These are phyloP conservation scores for Panagrolaimus sp. DNA, from an alignment of 1,140 invertebrate species.

Conservation along the genomic window DNA sequence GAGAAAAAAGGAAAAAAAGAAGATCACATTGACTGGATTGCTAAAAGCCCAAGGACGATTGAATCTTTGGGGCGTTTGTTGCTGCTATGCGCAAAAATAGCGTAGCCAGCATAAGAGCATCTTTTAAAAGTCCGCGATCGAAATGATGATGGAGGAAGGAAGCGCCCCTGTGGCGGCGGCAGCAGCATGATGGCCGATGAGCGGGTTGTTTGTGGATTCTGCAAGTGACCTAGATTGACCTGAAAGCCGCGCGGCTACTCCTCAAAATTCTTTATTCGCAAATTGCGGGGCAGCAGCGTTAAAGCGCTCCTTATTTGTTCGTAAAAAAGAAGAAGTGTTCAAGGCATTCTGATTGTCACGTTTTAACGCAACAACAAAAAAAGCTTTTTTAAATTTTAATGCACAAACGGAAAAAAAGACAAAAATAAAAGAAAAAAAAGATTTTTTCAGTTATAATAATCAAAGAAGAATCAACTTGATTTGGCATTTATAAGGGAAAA, in stretches of 20 bases:
- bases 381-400: too few species aligned
- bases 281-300: slow-evolving; percentile 5
- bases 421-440: too few species aligned
- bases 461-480: not conserved
- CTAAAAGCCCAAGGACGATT: slow-evolving; percentile 15
- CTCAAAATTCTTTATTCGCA: slow-evolving; percentile 13
- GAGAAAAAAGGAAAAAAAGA: not conserved
- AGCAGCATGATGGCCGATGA: slow-evolving; percentile 2
- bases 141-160: slow-evolving; percentile 6
- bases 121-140: slow-evolving; percentile 15
- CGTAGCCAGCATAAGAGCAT: slow-evolving; percentile 18
- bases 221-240: slow-evolving; percentile 19
- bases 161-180: not conserved
- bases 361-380: too few species aligned
- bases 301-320: slow-evolving; percentile 10
- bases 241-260: slow-evolving; percentile 18
- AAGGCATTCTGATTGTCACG: too few species aligned
- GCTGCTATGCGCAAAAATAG: not conserved
- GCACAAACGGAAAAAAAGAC: too few species aligned
- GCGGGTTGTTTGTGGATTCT: slow-evolving; percentile 18
- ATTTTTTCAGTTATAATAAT: not conserved
- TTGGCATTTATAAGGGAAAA: not conserved
- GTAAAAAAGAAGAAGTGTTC: too few species aligned
- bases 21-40: slow-evolving; percentile 7
- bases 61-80: slow-evolving; percentile 15